Conservation (phyloP, 2,113 vertebrate species). For the Scolopax mira region DNA sequence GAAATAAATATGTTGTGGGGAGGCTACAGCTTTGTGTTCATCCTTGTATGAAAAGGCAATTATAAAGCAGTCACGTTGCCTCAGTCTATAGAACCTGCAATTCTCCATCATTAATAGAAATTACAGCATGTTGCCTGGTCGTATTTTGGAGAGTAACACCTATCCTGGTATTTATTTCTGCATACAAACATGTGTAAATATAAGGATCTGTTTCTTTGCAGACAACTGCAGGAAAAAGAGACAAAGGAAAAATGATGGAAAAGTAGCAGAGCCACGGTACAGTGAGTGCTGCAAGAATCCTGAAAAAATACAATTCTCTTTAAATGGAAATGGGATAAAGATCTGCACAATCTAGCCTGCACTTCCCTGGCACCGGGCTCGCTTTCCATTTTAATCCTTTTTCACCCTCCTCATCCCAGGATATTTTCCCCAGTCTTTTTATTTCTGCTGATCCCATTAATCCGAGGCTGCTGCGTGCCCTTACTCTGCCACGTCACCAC, state of each 20-base stretch:
- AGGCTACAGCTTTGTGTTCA: neutral
- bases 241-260: neutral
- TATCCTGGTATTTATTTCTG: neutral
- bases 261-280: neutral
- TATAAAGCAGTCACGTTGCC: slow-evolving; percentile 10
- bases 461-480: rapidly evolving
- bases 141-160: neutral
- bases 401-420: neutral
- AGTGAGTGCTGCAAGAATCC: neutral
- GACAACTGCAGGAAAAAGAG: neutral
- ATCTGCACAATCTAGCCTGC: neutral
- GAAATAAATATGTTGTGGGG: slow-evolving; percentile 16
- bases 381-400: neutral
- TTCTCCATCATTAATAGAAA: neutral
- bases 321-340: neutral
- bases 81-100: neutral
- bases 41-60: slow-evolving; percentile 12
- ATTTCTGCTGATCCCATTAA: no score
- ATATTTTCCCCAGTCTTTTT: no score
- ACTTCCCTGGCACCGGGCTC: neutral
- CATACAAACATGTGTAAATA: neutral
- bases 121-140: neutral
- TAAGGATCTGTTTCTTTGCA: neutral
- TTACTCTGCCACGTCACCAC: rapidly evolving
- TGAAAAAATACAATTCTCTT: neutral